Evolutionary conservation across 2,797 vertebrate genomes (phyloP), one percentile per base, ranked within the genome.

Genomic region (Xenopus petersii): DNA sequence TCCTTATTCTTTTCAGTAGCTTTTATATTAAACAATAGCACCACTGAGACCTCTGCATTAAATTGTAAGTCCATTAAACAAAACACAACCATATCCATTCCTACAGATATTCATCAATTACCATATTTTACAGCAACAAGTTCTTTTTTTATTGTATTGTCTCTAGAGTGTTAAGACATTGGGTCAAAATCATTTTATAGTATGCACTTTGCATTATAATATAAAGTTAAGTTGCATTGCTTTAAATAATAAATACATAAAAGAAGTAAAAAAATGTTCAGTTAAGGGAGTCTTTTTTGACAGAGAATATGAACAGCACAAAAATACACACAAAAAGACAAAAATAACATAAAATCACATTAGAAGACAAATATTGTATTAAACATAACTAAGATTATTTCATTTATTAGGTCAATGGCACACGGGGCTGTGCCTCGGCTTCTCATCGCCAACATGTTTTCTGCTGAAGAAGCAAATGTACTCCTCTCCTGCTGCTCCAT

Each of bases 11-110:
- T 64, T 58, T 60, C 61, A 42, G 5, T 69, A 73, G 60, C 77
- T 85, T 89, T 88, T 83, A 80, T 87, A 82, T 77, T 73, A 77
- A 86, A 88, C 84, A 86, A 86, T 77, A 63, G 79, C 70, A 78
- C 68, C 80, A 80, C 69, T 80, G 83, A 80, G 64, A 79, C 82
- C 85, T 81, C 63, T n/a, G 56, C 75, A 72, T 79, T 64, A 83
- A 86, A 87, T 74, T 85, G 80, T 88, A 81, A 81, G 82, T 83
- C 87, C 85, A 81, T 89, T 88, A 87, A 75, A 82, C 81, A 79
- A 73, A 81, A 81, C 73, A 87, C 80, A 87, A 81, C 81, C 71
- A 54, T 77, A 87, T 78, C 81, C 67, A 82, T 78, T 84, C 79
- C 84, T 81, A 67, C 59, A 84, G 84, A 86, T 86, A 87, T 16